Evolutionary conservation across 2,888 invertebrate genomes (phyloP).

Genomic region (Drosophila flavopinicola): DNA sequence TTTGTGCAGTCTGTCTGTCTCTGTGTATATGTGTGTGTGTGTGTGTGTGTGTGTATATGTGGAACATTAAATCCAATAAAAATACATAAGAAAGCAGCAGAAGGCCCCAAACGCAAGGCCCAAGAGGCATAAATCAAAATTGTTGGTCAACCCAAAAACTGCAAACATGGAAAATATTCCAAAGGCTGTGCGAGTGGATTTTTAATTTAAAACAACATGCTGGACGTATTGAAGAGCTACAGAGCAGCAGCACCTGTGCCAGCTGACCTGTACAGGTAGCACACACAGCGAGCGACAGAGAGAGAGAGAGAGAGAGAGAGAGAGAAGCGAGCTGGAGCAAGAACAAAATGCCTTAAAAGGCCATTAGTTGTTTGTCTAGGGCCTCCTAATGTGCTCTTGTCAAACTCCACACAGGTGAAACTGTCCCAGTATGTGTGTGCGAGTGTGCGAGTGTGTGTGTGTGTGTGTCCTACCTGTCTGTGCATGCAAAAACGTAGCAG

Average conservation of each 20-base stretch:
- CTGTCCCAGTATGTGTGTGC: conserved; percentile 9
- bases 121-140: conserved; percentile 57
- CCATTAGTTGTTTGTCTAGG: conserved; percentile 78
- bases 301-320: conserved; percentile 20
- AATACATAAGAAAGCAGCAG: conserved; percentile 48
- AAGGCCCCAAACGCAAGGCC: conserved; percentile 2
- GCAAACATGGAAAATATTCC: conserved; percentile 58
- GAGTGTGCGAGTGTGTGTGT: conserved; percentile 10
- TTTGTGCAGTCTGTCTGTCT: conserved; percentile 18
- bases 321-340: conserved; percentile 21
- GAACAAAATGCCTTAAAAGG: conserved; percentile 75
- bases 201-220: conserved; percentile 77
- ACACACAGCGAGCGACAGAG: neutral
- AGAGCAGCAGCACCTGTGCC: conserved; percentile 55
- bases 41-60: neutral
- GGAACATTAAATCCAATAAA: conserved; percentile 53
- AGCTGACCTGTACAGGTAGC: conserved; percentile 4
- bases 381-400: conserved; percentile 75
- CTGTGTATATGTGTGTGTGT: neutral
- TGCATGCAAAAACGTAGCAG: conserved; percentile 74
- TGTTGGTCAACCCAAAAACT: conserved; percentile 53
- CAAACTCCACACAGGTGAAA: conserved; percentile 60
- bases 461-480: conserved; percentile 47
- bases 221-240: conserved; percentile 47
- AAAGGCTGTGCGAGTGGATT: conserved; percentile 53